A percentile compares a stretch with the other conserved stretches of the same genome.
Evolutionary conservation across 2,888 invertebrate species (phyloP).

Genomic region (Dynastes hyllus): DNA sequence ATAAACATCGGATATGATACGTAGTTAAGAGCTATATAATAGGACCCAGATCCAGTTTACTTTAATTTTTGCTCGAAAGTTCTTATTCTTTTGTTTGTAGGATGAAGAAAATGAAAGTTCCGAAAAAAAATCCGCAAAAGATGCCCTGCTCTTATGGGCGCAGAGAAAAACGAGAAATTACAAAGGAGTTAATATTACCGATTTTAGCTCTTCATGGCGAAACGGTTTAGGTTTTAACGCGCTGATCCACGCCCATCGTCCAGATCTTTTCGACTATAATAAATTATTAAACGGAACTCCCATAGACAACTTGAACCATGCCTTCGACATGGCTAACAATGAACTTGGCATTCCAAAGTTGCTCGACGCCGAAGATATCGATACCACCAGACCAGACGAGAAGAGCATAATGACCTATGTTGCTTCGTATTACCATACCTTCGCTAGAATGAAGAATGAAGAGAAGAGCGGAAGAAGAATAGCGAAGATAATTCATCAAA

Average conservation of each 20-base stretch:
- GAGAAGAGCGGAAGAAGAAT: slow-evolving; percentile 98
- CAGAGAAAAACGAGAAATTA: slow-evolving; percentile 98
- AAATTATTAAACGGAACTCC: slow-evolving; percentile 86
- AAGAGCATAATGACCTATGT: slow-evolving; percentile 99
- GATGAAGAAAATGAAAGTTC: slow-evolving; percentile 97
- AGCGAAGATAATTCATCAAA: slow-evolving; percentile 97
- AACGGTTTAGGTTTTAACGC: slow-evolving; percentile 98
- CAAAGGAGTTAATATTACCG: slow-evolving; percentile 89
- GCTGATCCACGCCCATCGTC: slow-evolving; percentile 97
- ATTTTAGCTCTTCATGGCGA: slow-evolving; percentile 96
- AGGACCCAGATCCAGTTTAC: too few species aligned
- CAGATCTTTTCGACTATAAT: slow-evolving; percentile 94
- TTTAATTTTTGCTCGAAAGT: too few species aligned
- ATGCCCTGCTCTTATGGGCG: slow-evolving; percentile 98
- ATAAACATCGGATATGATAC: too few species aligned
- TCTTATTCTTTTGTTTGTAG: slow-evolving; percentile 69
- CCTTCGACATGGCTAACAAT: slow-evolving; percentile 95
- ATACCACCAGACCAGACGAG: slow-evolving; percentile 95
- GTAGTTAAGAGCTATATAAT: too few species aligned
- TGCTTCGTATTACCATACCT: slow-evolving; percentile 99
- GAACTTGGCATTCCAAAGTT: slow-evolving; percentile 95
- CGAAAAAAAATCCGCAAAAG: slow-evolving; percentile 99
- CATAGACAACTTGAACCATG: slow-evolving; percentile 97
- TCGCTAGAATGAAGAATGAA: slow-evolving; percentile 99
- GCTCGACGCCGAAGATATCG: slow-evolving; percentile 97